phyloP scores from a whole-genome alignment of 2,888 invertebrate species.

The Drosophila pseudotakahashii region DNA sequence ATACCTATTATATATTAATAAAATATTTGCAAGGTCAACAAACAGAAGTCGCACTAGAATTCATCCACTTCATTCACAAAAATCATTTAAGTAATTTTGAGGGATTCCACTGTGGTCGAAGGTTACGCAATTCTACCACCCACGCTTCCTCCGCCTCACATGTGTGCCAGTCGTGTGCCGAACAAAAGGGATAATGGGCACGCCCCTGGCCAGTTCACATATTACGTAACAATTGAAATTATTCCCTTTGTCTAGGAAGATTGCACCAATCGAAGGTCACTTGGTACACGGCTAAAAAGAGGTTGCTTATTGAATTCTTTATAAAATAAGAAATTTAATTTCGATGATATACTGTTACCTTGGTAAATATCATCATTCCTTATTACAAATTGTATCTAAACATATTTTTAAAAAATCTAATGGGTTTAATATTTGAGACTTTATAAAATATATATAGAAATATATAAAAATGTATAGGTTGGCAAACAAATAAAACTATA shows the following conservation, averaged over 20 bases:
- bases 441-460: too few species aligned
- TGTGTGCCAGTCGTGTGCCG: conserved; percentile 31
- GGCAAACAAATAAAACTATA: too few species aligned
- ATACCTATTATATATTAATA: too few species aligned
- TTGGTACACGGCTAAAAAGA: background rate
- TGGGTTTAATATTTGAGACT: too few species aligned
- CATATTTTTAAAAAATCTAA: too few species aligned
- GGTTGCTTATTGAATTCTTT: too few species aligned
- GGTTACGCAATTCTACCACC: conserved; percentile 10
- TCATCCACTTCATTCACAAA: background rate
- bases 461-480: too few species aligned
- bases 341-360: too few species aligned
- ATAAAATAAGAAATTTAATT: too few species aligned
- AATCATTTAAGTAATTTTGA: conserved; percentile 4
- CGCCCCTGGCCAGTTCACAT: background rate
- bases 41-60: background rate
- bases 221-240: conserved; percentile 19
- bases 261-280: conserved; percentile 15
- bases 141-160: conserved; percentile 11
- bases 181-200: conserved; percentile 17
- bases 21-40: background rate
- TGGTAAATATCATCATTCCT: too few species aligned
- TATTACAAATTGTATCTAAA: too few species aligned
- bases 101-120: conserved; percentile 3
- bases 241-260: background rate